Evolutionary conservation across 2,113 vertebrate genomes (phyloP).

Genomic region (Glaucidium brasilianum): DNA sequence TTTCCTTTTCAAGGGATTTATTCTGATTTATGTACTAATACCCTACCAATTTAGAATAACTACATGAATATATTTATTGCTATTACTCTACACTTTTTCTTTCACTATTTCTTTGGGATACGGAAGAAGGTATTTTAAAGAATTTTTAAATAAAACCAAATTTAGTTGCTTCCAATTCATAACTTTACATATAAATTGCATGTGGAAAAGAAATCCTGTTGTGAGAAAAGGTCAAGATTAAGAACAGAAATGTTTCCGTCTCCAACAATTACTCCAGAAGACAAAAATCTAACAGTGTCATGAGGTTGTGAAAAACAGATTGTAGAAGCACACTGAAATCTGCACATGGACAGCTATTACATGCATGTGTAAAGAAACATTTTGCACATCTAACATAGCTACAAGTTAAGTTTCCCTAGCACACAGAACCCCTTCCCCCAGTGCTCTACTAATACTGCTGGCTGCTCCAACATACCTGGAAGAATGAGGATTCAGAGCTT

Average conservation of each 20-base stretch:
- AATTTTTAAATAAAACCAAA: background rate
- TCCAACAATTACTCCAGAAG: background rate
- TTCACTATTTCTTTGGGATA: background rate
- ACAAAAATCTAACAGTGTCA: background rate
- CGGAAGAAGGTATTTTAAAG: background rate
- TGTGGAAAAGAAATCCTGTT: background rate
- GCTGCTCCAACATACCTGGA: background rate
- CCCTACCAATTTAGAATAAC: background rate
- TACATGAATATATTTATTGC: background rate
- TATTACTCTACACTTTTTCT: background rate
- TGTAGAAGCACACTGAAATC: background rate
- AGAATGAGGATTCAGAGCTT: background rate
- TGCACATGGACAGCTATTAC: accelerated
- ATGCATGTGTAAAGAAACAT: background rate
- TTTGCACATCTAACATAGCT: background rate
- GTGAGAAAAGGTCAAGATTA: background rate
- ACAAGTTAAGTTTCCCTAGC: accelerated
- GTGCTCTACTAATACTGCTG: background rate
- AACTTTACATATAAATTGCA: background rate
- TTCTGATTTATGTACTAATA: background rate
- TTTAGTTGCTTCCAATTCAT: background rate
- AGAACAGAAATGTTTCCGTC: background rate
- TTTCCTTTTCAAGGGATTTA: background rate
- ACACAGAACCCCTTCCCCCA: background rate
- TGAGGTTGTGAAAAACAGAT: background rate